Evolutionary conservation across 2,888 invertebrate species (phyloP).

Genomic region (Calliphora vomitoria): DNA sequence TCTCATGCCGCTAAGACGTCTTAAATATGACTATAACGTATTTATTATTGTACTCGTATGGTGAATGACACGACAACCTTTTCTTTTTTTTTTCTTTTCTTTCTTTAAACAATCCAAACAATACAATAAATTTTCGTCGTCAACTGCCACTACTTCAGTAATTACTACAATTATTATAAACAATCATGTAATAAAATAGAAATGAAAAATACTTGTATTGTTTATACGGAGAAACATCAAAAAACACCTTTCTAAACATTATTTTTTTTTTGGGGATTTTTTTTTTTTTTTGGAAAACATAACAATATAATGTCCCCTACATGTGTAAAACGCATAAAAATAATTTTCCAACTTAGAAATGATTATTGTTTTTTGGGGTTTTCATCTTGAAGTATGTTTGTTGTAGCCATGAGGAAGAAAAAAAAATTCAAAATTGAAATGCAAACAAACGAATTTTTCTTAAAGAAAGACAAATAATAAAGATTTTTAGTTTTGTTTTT

Average conservation of each 20-base stretch:
- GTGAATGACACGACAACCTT: slow-evolving; percentile 18
- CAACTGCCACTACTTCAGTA: slow-evolving; percentile 7
- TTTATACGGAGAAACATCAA: slow-evolving; percentile 48
- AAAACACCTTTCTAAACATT: slow-evolving; percentile 49
- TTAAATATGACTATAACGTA: slow-evolving; percentile 25
- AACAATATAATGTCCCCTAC: slow-evolving; percentile 29
- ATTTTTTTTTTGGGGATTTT: slow-evolving; percentile 5
- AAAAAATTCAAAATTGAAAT: slow-evolving; percentile 59
- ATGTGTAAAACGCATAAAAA: slow-evolving; percentile 40
- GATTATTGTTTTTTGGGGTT: neutral
- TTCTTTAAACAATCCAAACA: slow-evolving; percentile 1
- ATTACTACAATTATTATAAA: slow-evolving; percentile 46
- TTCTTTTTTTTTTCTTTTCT: neutral
- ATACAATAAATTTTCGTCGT: slow-evolving; percentile 21
- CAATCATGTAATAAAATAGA: slow-evolving; percentile 38
- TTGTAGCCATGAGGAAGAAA: neutral
- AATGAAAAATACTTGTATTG: slow-evolving; percentile 21
- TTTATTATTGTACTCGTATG: neutral
- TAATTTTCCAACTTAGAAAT: slow-evolving; percentile 32
- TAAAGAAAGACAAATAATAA: slow-evolving; percentile 30
- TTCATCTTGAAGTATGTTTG: neutral
- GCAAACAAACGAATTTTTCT: slow-evolving; percentile 52
- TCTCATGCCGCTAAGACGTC: slow-evolving; percentile 1
- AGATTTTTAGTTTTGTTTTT: slow-evolving; percentile 5
- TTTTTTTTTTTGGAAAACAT: slow-evolving; percentile 12